Evolutionary conservation across 2,797 vertebrate species (phyloP).

Genomic region (Coregonus suidteri): DNA sequence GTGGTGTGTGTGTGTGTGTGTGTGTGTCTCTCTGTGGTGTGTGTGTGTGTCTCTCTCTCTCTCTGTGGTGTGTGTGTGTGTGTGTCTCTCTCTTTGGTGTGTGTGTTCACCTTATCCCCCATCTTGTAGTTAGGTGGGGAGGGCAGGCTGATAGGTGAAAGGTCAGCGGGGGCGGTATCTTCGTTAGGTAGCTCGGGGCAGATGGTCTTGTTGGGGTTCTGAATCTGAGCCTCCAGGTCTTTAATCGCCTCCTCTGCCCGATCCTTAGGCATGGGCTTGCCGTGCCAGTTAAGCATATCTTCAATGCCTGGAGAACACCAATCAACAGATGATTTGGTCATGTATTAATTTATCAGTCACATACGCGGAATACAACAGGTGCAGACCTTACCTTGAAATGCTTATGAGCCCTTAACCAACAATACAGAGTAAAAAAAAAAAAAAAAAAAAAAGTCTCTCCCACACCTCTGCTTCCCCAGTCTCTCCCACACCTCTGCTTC

Average conservation of each 20-base stretch:
- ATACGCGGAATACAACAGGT: too few relatives aligned
- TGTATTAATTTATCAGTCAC: too few relatives aligned
- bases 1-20: too few relatives aligned
- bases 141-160: constrained; percentile 66
- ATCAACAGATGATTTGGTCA: not conserved
- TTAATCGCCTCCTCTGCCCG: constrained; percentile 71
- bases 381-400: too few relatives aligned
- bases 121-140: constrained; percentile 71
- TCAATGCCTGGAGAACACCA: constrained; percentile 74
- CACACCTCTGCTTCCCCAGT: too few relatives aligned
- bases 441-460: too few relatives aligned
- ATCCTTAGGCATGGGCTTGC: constrained; percentile 86
- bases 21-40: too few relatives aligned
- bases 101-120: constrained; percentile 79
- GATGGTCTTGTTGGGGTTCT: constrained; percentile 74
- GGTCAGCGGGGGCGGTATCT: constrained; percentile 70
- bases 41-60: too few relatives aligned
- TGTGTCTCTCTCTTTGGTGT: too few relatives aligned
- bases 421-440: not conserved
- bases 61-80: too few relatives aligned
- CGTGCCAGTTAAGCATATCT: constrained; percentile 82
- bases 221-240: constrained; percentile 77
- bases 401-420: not conserved
- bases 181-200: constrained; percentile 73
- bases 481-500: too few relatives aligned